Conservation (phyloP, 2,797 vertebrate genomes). For the Sphaeramia orbicularis region DNA sequence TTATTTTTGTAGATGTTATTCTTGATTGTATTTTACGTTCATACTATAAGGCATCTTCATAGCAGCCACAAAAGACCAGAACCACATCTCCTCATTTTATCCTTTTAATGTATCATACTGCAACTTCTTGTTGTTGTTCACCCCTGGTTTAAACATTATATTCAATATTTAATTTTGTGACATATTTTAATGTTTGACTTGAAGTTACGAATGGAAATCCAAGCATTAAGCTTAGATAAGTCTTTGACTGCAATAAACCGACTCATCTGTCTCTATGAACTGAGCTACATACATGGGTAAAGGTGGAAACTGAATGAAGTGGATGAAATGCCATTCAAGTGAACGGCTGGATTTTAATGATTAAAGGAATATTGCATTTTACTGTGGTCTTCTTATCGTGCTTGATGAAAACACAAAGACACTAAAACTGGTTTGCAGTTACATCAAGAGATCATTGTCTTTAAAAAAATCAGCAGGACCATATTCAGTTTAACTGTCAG, state of each 20-base stretch:
- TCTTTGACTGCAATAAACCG: slow-evolving; percentile 14
- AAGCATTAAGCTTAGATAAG: slow-evolving; percentile 7
- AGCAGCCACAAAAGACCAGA: slow-evolving; percentile 24
- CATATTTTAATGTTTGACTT: slow-evolving; percentile 10
- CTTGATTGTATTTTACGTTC: slow-evolving; percentile 39
- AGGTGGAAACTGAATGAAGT: slow-evolving; percentile 15
- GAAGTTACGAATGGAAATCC: not conserved
- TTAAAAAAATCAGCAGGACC: slow-evolving; percentile 21
- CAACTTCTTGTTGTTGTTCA: slow-evolving; percentile 7
- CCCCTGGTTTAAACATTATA: not conserved
- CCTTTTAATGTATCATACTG: not conserved
- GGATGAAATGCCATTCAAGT: slow-evolving; percentile 29
- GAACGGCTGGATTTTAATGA: slow-evolving; percentile 55
- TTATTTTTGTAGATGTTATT: slow-evolving; percentile 58
- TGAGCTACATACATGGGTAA: not conserved
- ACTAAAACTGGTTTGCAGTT: slow-evolving; percentile 16
- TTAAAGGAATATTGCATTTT: slow-evolving; percentile 65
- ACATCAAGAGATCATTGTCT: slow-evolving; percentile 9
- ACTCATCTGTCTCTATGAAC: not conserved
- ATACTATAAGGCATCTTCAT: slow-evolving; percentile 21
- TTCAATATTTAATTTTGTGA: not conserved
- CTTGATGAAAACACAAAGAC: slow-evolving; percentile 17
- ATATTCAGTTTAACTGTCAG: slow-evolving; percentile 20
- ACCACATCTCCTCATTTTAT: not conserved
- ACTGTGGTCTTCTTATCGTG: slow-evolving; percentile 43